phyloP scores from a whole-genome alignment of 1,140 invertebrate species.

The Drosophila oshimai region DNA sequence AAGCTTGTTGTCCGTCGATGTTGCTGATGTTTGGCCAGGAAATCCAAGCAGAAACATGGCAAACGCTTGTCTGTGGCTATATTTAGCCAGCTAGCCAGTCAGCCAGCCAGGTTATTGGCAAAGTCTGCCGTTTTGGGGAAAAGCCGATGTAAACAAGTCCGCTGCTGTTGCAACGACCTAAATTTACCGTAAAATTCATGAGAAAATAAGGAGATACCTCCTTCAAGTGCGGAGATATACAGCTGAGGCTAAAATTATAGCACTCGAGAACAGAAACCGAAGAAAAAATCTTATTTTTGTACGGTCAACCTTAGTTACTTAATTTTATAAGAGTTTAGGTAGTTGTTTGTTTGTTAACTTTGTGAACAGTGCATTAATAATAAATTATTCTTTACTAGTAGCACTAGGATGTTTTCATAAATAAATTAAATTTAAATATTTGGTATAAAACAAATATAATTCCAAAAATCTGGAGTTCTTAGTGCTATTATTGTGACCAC shows the following conservation, averaged over 20 bases:
- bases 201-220: conserved; percentile 61
- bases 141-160: conserved; percentile 71
- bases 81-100: conserved; percentile 57
- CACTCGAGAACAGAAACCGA: neutral
- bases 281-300: neutral
- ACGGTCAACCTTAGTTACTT: too few species aligned
- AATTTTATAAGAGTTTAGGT: too few species aligned
- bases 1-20: conserved; percentile 6
- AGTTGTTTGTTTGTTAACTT: too few species aligned
- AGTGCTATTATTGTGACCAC: neutral
- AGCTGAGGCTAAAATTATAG: neutral
- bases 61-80: conserved; percentile 61
- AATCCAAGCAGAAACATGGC: conserved; percentile 48
- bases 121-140: conserved; percentile 54
- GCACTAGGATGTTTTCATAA: too few species aligned
- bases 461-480: neutral
- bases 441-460: neutral
- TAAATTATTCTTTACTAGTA: too few species aligned
- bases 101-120: conserved; percentile 49
- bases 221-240: neutral
- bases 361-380: too few species aligned
- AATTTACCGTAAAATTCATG: conserved; percentile 76
- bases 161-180: conserved; percentile 62
- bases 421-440: neutral
- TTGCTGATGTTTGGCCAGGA: conserved; percentile 67